phyloP scores from a whole-genome alignment of 2,797 vertebrate genomes.

The Rallus crepitans region DNA sequence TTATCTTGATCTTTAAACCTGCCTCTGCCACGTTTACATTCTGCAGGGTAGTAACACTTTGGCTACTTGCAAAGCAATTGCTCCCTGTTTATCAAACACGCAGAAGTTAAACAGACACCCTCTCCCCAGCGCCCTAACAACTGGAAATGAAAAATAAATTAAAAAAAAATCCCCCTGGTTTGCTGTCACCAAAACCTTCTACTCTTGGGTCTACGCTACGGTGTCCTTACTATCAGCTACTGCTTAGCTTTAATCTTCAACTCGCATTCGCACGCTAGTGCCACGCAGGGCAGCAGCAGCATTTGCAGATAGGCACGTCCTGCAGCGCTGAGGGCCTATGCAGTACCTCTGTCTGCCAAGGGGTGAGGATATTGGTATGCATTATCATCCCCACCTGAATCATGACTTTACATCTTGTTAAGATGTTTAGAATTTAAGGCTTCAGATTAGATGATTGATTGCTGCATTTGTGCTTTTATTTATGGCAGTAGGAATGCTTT shows the following conservation, averaged over 20 bases:
- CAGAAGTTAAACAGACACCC: not conserved
- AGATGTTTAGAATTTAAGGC: constrained; percentile 77
- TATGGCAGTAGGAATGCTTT: constrained; percentile 74
- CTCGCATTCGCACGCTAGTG: constrained; percentile 33
- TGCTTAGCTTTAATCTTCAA: constrained; percentile 70
- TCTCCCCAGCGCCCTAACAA: not conserved
- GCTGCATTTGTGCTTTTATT: constrained; percentile 77
- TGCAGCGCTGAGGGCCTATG: not conserved
- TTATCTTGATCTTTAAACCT: not conserved
- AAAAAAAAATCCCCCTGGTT: constrained; percentile 25
- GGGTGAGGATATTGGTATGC: constrained; percentile 61
- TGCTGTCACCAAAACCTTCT: constrained; percentile 34
- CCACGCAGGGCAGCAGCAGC: constrained; percentile 32
- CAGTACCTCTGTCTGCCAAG: constrained; percentile 61
- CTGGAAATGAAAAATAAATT: constrained; percentile 1
- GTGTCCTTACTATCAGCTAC: constrained; percentile 47
- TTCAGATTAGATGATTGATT: constrained; percentile 78
- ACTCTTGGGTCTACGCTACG: constrained; percentile 16
- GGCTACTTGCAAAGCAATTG: not conserved
- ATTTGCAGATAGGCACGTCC: constrained; percentile 2
- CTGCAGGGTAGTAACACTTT: not conserved
- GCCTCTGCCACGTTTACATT: not conserved
- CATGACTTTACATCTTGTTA: constrained; percentile 81
- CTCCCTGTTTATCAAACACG: not conserved
- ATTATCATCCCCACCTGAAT: constrained; percentile 63